Evolutionary conservation across 2,797 vertebrate species (phyloP).

Genomic region (Phataginus tricuspis): DNA sequence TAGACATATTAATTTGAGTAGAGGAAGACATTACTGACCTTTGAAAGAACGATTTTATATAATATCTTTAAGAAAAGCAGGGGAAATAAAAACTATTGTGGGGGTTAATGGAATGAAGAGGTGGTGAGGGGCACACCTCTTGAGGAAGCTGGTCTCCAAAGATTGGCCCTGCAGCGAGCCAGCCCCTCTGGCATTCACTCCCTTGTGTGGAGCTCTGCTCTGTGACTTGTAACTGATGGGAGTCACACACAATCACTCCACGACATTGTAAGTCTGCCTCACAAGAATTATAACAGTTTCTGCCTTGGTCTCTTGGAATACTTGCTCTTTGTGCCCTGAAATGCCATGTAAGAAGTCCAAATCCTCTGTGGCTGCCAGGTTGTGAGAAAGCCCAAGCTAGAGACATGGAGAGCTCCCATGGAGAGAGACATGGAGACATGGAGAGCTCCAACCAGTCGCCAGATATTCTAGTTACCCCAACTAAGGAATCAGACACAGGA

Average conservation of each 20-base stretch:
- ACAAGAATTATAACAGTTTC: not conserved
- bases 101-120: not conserved
- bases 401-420: not conserved
- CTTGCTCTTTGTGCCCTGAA: not conserved
- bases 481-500: not conserved
- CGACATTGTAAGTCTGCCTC: not conserved
- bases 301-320: not conserved
- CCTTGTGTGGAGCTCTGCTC: not conserved
- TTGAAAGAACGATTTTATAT: not conserved
- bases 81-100: not conserved
- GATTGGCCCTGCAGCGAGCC: not conserved
- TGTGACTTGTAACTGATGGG: not conserved
- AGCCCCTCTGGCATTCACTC: not conserved
- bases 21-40: not conserved
- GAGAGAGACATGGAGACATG: not conserved
- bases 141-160: not conserved
- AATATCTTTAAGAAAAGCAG: not conserved
- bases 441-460: not conserved
- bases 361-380: not conserved
- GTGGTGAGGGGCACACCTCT: not conserved
- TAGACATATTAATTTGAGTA: not conserved
- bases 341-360: not conserved
- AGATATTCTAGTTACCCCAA: not conserved
- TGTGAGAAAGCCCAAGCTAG: not conserved
- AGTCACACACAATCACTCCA: not conserved